Percentiles rank a stretch among this genome's conserved stretches.
Conservation (phyloP, 2,113 vertebrate genomes). For the Dasyornis broadbenti region DNA sequence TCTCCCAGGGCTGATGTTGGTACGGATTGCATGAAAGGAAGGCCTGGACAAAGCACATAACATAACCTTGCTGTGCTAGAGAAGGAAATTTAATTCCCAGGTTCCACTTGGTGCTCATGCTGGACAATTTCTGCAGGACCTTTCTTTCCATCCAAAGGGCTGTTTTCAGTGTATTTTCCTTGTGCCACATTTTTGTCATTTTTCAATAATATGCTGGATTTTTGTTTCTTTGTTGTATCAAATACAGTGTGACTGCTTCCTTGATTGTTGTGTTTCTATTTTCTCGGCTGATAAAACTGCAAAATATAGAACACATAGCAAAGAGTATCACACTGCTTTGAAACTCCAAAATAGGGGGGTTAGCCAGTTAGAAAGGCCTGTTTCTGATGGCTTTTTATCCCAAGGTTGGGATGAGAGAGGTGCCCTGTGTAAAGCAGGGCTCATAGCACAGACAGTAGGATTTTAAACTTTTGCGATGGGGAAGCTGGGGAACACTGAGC, state of each 20-base stretch:
- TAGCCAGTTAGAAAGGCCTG: neutral
- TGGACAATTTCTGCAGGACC: neutral
- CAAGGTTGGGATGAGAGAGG: neutral
- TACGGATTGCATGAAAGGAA: neutral
- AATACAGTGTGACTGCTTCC: neutral
- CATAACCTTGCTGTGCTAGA: neutral
- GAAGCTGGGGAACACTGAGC: neutral
- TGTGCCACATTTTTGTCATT: neutral
- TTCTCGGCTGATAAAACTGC: neutral
- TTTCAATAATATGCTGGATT: neutral
- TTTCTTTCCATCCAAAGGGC: neutral
- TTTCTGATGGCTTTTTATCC: neutral
- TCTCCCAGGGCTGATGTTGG: neutral
- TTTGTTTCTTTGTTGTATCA: neutral
- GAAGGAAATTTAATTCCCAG: neutral
- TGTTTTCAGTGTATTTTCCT: neutral
- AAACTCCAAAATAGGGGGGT: neutral
- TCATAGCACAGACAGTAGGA: neutral
- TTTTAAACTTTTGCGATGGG: neutral
- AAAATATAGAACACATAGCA: neutral
- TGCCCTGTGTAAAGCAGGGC: rapidly evolving
- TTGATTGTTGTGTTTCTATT: neutral
- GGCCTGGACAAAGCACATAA: neutral
- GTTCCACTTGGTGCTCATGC: neutral
- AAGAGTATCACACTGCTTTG: neutral